Evolutionary conservation across 2,797 vertebrate species (phyloP).

Genomic region (Alca torda): DNA sequence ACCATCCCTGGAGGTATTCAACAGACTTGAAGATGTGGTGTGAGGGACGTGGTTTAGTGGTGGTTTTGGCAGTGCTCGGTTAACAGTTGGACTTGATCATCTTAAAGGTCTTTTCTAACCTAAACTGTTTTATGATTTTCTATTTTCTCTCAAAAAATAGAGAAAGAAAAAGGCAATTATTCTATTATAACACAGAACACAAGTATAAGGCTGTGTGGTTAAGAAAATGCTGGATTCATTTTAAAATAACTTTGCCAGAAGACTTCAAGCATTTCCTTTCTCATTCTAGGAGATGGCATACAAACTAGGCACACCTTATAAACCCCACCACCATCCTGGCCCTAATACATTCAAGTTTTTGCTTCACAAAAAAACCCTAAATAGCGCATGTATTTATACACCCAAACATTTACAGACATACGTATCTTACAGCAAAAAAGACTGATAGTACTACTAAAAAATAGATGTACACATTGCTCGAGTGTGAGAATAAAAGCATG

Average conservation of each 20-base stretch:
- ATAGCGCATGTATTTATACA: neutral
- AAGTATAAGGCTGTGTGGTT: neutral
- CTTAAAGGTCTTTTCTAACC: neutral
- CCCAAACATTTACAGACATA: neutral
- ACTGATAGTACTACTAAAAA: neutral
- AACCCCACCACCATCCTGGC: neutral
- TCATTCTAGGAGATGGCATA: neutral
- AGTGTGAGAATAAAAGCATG: neutral
- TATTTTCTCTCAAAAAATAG: neutral
- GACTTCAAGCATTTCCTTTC: slow-evolving; percentile 48
- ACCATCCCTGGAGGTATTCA: neutral
- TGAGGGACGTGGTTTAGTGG: neutral
- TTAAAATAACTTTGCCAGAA: slow-evolving; percentile 29
- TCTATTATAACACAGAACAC: neutral
- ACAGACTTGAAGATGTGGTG: neutral
- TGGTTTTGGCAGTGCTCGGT: neutral
- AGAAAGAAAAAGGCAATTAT: neutral
- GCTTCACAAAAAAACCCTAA: neutral
- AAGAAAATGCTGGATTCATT: slow-evolving; percentile 18
- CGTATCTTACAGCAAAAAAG: neutral
- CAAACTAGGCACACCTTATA: slow-evolving; percentile 9
- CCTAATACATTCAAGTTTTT: neutral
- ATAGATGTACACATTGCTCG: neutral
- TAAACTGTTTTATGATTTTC: neutral
- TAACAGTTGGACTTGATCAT: neutral